Evolutionary conservation across 2,113 vertebrate genomes (phyloP).

Genomic region (Albula goreensis): DNA sequence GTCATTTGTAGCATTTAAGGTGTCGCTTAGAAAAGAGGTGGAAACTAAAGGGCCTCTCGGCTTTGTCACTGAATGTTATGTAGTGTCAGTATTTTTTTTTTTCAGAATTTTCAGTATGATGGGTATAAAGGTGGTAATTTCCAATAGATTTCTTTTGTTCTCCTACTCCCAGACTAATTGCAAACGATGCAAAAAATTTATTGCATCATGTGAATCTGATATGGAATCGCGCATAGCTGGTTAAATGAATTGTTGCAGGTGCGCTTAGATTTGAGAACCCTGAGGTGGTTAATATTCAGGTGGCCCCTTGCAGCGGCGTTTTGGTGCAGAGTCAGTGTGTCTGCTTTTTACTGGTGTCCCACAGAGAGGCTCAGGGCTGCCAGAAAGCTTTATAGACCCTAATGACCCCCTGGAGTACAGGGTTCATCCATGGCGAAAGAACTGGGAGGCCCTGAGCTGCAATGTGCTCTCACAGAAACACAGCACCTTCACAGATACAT

Average conservation of each 20-base stretch:
- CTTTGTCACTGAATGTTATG: conserved; percentile 7
- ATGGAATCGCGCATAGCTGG: not conserved
- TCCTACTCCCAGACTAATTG: not conserved
- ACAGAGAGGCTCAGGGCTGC: conserved; percentile 79
- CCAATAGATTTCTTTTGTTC: not conserved
- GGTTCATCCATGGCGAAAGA: conserved; percentile 76
- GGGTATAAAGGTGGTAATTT: not conserved
- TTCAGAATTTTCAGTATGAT: conserved; percentile 31
- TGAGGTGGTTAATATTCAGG: conserved; percentile 77
- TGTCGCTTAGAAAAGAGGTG: conserved; percentile 34
- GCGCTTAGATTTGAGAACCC: not conserved
- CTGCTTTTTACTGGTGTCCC: conserved; percentile 86
- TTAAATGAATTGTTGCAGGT: not conserved
- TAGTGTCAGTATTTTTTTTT: not conserved
- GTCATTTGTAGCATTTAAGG: conserved; percentile 36
- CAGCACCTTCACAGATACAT: conserved; percentile 65
- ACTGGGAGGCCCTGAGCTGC: conserved; percentile 72
- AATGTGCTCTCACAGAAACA: conserved; percentile 69
- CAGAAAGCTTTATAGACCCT: conserved; percentile 83
- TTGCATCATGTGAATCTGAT: not conserved
- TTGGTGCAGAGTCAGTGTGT: conserved; percentile 85
- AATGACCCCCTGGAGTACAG: conserved; percentile 87
- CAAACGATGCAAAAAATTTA: not conserved
- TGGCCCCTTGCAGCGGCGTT: conserved; percentile 67
- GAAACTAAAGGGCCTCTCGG: conserved; percentile 34